Conservation (phyloP, 2,888 invertebrate species). For the Hemistola chrysoprasaria region DNA sequence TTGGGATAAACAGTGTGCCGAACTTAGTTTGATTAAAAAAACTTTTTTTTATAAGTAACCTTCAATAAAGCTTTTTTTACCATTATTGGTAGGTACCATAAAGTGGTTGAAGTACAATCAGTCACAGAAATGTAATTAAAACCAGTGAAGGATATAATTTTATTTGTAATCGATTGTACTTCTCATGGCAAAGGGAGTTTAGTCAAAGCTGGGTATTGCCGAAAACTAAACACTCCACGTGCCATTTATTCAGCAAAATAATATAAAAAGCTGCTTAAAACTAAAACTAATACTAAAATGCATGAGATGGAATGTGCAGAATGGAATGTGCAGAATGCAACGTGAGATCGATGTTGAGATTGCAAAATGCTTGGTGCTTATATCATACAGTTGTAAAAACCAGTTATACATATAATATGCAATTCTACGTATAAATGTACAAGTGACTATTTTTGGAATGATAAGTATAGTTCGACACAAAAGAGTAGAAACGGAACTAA, state of each 20-base stretch:
- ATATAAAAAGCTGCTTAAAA: conserved; percentile 19
- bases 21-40: no score
- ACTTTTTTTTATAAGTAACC: conserved; percentile 6
- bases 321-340: no score
- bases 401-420: no score
- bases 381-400: no score
- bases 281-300: conserved; percentile 20
- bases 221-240: conserved; percentile 17
- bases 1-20: no score
- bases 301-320: conserved; percentile 14
- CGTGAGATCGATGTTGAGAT: conserved; percentile 7
- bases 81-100: conserved; percentile 29
- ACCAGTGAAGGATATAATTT: no score
- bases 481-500: no score
- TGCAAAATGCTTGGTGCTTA: neutral
- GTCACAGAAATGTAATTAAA: conserved; percentile 5
- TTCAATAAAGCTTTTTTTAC: conserved; percentile 16
- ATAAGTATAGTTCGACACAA: no score
- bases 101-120: conserved; percentile 31
- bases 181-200: conserved; percentile 16
- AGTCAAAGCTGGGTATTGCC: conserved; percentile 1
- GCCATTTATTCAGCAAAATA: conserved; percentile 17
- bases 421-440: no score
- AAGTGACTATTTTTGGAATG: no score
- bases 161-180: conserved; percentile 22